Conservation (phyloP, 2,113 vertebrate genomes). For the Scartelaos histophorus region DNA sequence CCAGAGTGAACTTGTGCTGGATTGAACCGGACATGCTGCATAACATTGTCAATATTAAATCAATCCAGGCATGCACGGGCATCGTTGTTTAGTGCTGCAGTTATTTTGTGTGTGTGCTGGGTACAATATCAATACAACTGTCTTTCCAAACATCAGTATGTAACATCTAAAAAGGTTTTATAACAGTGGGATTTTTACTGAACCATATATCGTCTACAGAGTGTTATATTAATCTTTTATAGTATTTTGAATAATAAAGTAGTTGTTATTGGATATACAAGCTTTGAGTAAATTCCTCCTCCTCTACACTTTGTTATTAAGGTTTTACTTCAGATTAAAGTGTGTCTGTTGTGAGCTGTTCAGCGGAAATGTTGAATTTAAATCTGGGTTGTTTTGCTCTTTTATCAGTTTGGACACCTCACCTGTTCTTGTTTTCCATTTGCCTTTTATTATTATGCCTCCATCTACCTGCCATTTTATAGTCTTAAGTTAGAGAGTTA, state of each 20-base stretch:
- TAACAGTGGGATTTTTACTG: background rate
- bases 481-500: background rate
- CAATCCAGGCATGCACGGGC: background rate
- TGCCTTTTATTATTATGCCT: conserved; percentile 15
- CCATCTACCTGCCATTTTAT: conserved; percentile 13
- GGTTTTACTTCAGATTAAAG: conserved; percentile 21
- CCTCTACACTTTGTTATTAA: background rate
- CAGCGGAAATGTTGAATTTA: conserved; percentile 11
- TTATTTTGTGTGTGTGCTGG: conserved; percentile 2
- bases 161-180: conserved; percentile 16
- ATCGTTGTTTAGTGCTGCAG: conserved; percentile 21
- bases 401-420: conserved; percentile 15
- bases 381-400: conserved; percentile 25
- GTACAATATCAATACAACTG: conserved; percentile 32
- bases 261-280: background rate
- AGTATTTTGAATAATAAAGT: background rate
- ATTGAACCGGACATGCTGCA: conserved; percentile 30
- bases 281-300: background rate
- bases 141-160: conserved; percentile 14
- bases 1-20: conserved; percentile 23
- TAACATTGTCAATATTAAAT: conserved; percentile 34
- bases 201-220: background rate
- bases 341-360: conserved; percentile 9
- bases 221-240: too few species aligned
- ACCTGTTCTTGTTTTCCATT: conserved; percentile 24